Evolutionary conservation across 2,888 invertebrate genomes (phyloP), one percentile per base, ranked within the genome.

Genomic region (Zonitis immaculata): DNA sequence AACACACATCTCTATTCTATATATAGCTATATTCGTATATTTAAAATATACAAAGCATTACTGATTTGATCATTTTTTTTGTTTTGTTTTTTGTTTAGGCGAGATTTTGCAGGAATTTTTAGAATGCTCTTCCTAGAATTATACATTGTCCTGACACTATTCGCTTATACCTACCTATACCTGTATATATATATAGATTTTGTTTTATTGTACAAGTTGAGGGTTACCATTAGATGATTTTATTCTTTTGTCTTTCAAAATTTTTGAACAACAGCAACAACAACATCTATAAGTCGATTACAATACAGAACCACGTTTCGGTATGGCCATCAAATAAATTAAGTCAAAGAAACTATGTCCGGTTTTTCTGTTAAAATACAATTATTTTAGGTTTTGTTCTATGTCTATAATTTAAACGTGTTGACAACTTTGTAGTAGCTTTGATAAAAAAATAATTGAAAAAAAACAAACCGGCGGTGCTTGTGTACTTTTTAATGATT

Each of bases 251-350:
- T 35, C 35, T 35, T 35, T 35, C 14, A 35, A 35, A 18, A 5
- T 35, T 35, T 35, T 11, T 8, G 35, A 35, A 35, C 35, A 35
- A 32, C 47, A 47, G 7, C 44, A 47, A 42, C 51, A 53, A 56
- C 56, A 58, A 56, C 58, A 58, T 55, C 57, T 59, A 60, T 61
- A 59, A 60, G 63, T 60, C 64, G 61, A 65, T 64, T 63, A 63
- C 61, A 54, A 57, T 60, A 59, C 58, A 47, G 58, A 58, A 57
- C 58, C 64, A 64, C 62, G 61, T 62, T 56, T 59, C 49, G 26
- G 53, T 47, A 57, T 53, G 54, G 48, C 53, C 57, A 56, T 59
- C 58, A 54, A 56, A 59, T 61, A 61, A 61, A 59, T 57, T 55
- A 51, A 45, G 42, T 43, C 43, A 18, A 59, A 61, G 58, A n/a